Percentiles rank a stretch among this genome's conserved stretches.
These are phyloP conservation scores for Drosophila melanogaster DNA, from an alignment of 1,140 invertebrate species.

Conservation along the genomic window DNA sequence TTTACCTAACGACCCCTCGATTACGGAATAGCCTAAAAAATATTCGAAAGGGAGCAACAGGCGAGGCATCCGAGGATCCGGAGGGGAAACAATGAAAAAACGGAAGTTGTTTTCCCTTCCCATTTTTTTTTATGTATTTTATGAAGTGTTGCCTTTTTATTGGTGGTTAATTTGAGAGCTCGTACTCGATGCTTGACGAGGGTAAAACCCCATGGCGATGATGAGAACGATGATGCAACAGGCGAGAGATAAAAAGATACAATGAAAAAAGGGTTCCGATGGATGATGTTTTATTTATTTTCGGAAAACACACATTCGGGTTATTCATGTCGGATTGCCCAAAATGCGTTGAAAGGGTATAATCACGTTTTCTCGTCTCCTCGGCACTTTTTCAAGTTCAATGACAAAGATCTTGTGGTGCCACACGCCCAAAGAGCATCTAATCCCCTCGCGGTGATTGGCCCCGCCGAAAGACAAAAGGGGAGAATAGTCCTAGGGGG, in stretches of 20 bases:
- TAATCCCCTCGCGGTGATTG: slow-evolving; percentile 71
- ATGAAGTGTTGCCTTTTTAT: slow-evolving; percentile 81
- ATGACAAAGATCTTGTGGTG: slow-evolving; percentile 77
- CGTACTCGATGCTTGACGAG: slow-evolving; percentile 63
- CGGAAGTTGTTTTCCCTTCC: slow-evolving; percentile 60
- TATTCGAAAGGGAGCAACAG: slow-evolving; percentile 41
- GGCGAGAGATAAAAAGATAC: slow-evolving; percentile 22
- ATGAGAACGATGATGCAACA: slow-evolving; percentile 64
- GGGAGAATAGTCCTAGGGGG: slow-evolving; percentile 10
- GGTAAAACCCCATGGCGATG: slow-evolving; percentile 45
- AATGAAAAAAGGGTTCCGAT: slow-evolving; percentile 41
- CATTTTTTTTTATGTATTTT: slow-evolving; percentile 53
- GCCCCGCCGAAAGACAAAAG: slow-evolving; percentile 18
- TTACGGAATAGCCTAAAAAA: slow-evolving; percentile 72
- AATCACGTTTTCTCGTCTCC: slow-evolving; percentile 23
- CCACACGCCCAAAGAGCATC: slow-evolving; percentile 58
- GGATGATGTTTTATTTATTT: slow-evolving; percentile 44
- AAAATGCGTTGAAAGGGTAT: slow-evolving; percentile 69
- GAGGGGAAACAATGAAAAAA: slow-evolving; percentile 53
- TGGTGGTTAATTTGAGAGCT: slow-evolving; percentile 78
- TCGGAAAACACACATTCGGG: slow-evolving; percentile 23
- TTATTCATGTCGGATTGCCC: slow-evolving; percentile 51
- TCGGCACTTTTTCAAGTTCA: slow-evolving; percentile 71
- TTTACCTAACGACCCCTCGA: slow-evolving; percentile 68
- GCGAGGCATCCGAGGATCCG: slow-evolving; percentile 29